A percentile compares a stretch with the other conserved stretches of the same genome.
Evolutionary conservation across 2,888 invertebrate genomes (phyloP).

Genomic region (Lordiphosa andalusiaca): DNA sequence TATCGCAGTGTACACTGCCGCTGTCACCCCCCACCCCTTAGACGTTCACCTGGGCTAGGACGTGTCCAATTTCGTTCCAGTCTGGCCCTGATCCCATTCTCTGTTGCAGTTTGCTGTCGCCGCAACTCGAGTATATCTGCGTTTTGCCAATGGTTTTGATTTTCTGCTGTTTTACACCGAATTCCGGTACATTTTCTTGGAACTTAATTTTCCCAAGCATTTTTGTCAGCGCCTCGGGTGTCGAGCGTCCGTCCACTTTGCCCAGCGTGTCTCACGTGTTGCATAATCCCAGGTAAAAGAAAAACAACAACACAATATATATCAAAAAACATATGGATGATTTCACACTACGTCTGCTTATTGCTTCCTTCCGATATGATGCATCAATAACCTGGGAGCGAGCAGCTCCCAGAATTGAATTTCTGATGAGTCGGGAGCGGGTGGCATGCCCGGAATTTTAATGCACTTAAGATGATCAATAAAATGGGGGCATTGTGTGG

Average conservation of each 20-base stretch:
- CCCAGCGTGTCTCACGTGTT: slow-evolving; percentile 11
- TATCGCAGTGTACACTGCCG: no score
- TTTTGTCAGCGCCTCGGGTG: slow-evolving; percentile 29
- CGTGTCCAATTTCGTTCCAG: slow-evolving; percentile 44
- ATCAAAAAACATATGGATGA: slow-evolving; percentile 9
- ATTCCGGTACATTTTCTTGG: slow-evolving; percentile 78
- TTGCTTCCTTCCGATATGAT: slow-evolving; percentile 45
- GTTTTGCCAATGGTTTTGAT: slow-evolving; percentile 41
- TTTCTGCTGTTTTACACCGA: slow-evolving; percentile 73
- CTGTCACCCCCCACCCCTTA: no score
- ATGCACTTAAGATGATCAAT: slow-evolving; percentile 18
- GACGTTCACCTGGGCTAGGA: slow-evolving; percentile 23
- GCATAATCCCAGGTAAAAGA: slow-evolving; percentile 24
- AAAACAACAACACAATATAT: slow-evolving; percentile 16
- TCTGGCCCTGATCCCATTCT: slow-evolving; percentile 48
- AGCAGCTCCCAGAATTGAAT: slow-evolving; percentile 16
- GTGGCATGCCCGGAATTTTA: slow-evolving; percentile 28
- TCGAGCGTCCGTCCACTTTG: slow-evolving; percentile 17
- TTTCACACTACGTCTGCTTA: slow-evolving; percentile 28
- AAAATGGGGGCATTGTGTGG: slow-evolving; percentile 21
- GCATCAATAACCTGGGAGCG: neutral
- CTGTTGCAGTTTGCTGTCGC: slow-evolving; percentile 45
- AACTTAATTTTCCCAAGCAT: slow-evolving; percentile 77
- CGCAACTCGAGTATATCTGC: slow-evolving; percentile 37
- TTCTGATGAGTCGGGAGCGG: slow-evolving; percentile 21